Conservation (phyloP, 2,113 vertebrate genomes). For the Eubucco bourcierii region DNA sequence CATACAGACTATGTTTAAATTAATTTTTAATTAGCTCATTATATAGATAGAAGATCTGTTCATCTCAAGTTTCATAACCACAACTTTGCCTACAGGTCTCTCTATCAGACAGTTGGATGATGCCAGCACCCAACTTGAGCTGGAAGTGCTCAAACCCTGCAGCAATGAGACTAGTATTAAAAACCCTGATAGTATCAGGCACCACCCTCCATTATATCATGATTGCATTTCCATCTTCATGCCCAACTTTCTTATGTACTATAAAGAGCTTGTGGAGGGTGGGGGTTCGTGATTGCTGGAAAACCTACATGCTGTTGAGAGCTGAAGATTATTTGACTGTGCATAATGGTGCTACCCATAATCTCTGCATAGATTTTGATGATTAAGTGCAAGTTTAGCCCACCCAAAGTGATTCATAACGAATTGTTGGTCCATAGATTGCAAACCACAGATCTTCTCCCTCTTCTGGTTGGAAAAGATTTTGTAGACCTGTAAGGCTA, state of each 20-base stretch:
- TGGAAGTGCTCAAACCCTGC: slow-evolving; percentile 8
- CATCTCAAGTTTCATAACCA: slow-evolving; percentile 44
- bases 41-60: slow-evolving; percentile 61
- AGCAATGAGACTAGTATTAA: slow-evolving; percentile 54
- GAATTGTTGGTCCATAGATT: background rate
- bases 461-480: background rate
- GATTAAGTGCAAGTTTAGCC: slow-evolving; percentile 28
- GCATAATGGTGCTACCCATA: background rate
- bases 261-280: background rate
- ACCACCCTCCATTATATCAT: slow-evolving; percentile 47
- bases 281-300: background rate
- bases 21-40: slow-evolving; percentile 70
- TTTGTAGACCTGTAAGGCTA: background rate
- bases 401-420: slow-evolving; percentile 42
- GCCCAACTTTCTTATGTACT: background rate
- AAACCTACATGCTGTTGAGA: background rate
- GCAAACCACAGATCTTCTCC: background rate
- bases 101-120: slow-evolving; percentile 40
- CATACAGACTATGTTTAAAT: slow-evolving; percentile 55
- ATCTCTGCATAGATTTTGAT: slow-evolving; percentile 21
- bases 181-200: slow-evolving; percentile 46
- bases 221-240: slow-evolving; percentile 27
- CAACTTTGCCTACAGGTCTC: slow-evolving; percentile 53
- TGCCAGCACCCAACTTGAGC: slow-evolving; percentile 20
- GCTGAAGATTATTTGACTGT: background rate